Conservation (phyloP, 1,140 invertebrate species). For the Leptestheria dahalacensis region DNA sequence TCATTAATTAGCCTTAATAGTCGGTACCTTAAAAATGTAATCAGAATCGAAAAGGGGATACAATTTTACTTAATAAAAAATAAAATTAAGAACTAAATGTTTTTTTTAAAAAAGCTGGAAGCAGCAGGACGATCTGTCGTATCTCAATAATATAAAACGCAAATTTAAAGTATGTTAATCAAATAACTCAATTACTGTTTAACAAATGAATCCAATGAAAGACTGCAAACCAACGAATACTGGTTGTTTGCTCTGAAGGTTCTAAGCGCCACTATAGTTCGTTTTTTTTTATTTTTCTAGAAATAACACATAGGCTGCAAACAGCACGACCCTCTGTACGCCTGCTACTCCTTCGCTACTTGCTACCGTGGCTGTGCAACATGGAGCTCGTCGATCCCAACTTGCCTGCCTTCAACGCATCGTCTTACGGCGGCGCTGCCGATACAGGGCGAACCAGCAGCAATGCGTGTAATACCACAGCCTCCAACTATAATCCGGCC, state of each 20-base stretch:
- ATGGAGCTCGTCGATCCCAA: slow-evolving; percentile 96
- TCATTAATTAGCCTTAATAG: no score
- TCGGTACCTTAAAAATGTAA: no score
- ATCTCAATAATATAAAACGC: no score
- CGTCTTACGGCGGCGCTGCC: neutral
- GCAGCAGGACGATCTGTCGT: no score
- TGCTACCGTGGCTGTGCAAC: slow-evolving; percentile 94
- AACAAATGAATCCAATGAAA: no score
- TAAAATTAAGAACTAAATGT: no score
- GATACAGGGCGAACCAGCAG: neutral
- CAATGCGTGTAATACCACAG: neutral
- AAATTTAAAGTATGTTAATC: no score
- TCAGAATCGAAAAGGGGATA: no score
- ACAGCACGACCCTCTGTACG: slow-evolving; percentile 80
- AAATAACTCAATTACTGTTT: no score
- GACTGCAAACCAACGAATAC: no score
- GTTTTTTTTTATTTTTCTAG: slow-evolving; percentile 34
- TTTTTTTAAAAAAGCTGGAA: no score
- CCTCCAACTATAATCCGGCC: slow-evolving; percentile 19
- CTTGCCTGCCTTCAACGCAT: slow-evolving; percentile 51
- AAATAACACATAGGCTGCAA: slow-evolving; percentile 92
- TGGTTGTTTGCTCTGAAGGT: slow-evolving; percentile 1
- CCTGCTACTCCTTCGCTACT: slow-evolving; percentile 74
- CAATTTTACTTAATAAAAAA: no score
- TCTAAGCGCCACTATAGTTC: neutral